These are phyloP conservation scores for Micoletzkya japonica DNA, from an alignment of 2,888 invertebrate species.

Conservation along the genomic window DNA sequence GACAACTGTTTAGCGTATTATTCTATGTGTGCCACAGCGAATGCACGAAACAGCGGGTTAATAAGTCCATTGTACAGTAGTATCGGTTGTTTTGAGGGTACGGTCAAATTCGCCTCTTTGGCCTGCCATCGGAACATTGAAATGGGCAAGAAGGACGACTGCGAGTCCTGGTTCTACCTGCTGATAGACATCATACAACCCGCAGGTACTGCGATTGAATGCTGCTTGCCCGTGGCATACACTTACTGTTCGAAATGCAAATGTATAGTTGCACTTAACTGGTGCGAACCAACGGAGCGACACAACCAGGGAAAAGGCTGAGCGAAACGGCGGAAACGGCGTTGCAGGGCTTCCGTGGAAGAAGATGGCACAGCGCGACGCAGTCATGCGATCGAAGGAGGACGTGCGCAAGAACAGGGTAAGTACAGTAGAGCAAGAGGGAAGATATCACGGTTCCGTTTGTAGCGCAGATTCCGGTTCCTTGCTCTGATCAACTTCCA, in stretches of 20 bases:
- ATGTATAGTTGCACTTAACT: too few species aligned
- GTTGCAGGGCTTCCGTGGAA: conserved; percentile 51
- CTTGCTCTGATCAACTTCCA: too few species aligned
- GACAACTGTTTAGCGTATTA: background rate
- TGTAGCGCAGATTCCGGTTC: too few species aligned
- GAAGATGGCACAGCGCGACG: conserved; percentile 40
- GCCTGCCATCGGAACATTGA: conserved; percentile 49
- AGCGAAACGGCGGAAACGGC: background rate
- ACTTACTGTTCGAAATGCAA: too few species aligned
- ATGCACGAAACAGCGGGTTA: background rate
- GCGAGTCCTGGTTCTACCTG: conserved; percentile 59
- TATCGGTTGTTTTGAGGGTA: conserved; percentile 44
- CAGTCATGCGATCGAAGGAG: conserved; percentile 44
- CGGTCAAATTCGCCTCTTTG: conserved; percentile 55
- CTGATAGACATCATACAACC: conserved; percentile 49
- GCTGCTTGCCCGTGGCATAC: too few species aligned
- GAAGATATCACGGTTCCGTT: too few species aligned
- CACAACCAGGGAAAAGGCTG: too few species aligned
- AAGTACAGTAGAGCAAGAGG: too few species aligned
- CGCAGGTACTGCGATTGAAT: background rate
- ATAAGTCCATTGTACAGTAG: background rate
- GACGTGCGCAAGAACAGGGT: too few species aligned
- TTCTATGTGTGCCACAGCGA: background rate
- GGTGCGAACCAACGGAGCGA: too few species aligned
- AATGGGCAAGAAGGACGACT: conserved; percentile 54